Evolutionary conservation across 2,888 invertebrate genomes (phyloP), one percentile per base, ranked within the genome.

Genomic region (Allacma fusca): DNA sequence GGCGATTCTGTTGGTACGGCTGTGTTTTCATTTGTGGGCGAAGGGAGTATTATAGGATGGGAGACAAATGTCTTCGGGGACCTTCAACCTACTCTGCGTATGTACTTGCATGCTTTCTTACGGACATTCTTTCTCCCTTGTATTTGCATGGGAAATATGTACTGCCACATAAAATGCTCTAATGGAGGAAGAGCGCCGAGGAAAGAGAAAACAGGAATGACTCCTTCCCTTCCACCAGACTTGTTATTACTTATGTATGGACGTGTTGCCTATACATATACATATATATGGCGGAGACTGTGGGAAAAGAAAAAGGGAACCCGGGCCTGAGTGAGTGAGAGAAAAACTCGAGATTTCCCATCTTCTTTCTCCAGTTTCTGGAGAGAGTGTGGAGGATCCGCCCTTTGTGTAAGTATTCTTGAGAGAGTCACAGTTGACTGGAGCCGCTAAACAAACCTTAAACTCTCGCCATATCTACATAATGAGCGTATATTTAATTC

Each of bases 401-500:
- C 19, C 64, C n/a, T n/a, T 64, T 28, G 19, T 24, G 26, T 26
- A 64, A 9, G 28, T 64, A 64, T 16, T 16, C 29, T 65, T 65
- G 65, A 34, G 65, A 34, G 65, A 65, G 65, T 19, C 50, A 50
- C 28, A 57, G 59, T 75, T 73, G 44, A 65, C 62, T 70, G 50
- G 68, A 62, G 65, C 59, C 65, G 65, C 34, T 21, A 59, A 62
- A 74, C 75, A 75, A 75, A 67, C 68, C 62, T 43, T 43, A 65
- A 75, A 44, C 24, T 68, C 68, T 68, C 21, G 50, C 21, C 65
- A 43, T 74, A 40, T 74, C 65, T 74, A 28, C 57, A 65, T 75
- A 75, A 75, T 65, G 74, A 75, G 65, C 34, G 74, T 26, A 65
- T 75, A 65, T 75, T 65, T 75, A 74, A 74, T 65, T 75, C 72